Evolutionary conservation across 2,888 invertebrate genomes (phyloP), one percentile per base, ranked within the genome.

Genomic region (Phalera bucephala): DNA sequence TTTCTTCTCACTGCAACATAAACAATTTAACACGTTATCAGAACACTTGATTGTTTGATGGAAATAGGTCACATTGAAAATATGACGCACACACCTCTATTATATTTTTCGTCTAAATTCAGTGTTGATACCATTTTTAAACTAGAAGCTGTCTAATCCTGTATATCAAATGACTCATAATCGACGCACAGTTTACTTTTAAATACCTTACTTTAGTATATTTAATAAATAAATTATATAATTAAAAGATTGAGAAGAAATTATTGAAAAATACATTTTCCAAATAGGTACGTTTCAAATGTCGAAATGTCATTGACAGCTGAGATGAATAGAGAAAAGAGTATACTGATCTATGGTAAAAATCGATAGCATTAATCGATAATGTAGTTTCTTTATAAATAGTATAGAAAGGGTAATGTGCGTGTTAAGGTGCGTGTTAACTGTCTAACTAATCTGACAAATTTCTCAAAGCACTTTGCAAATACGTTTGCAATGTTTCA

Each of bases 1-100:
- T 93, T 92, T 63, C 91, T 91, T 72, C 94, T 74, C 48, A 86
- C 89, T 89, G 85, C 36, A 82, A 82, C 45, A 52, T 33, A 40
- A 51, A 52, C 36, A 53, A 7, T 8, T 5, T 10, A 25, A n/a
- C n/a, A n/a, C n/a, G 25, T 5, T 33, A n/a, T 14, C n/a, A 31
- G 14, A 29, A 25, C 11, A 9, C 13, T 25, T n/a, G 2, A 23
- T 15, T 31, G 27, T 41, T 39, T 48, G 20, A 33, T 31, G 17
- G 28, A 59, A 52, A 54, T 62, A 59, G 59, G 59, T 55, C 54
- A 58, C 46, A 57, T 48, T 51, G 40, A 45, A 55, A 51, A 51
- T 42, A 59, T 57, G 60, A 64, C 60, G 64, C 60, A 61, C 83
- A 64, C 64, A 86, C 86, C 83, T 84, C 80, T 80, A 50, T 79